A percentile compares a stretch with the other conserved stretches of the same genome.
These are phyloP conservation scores for Tetramorium simillimum DNA, from an alignment of 1,140 invertebrate genomes.

Conservation along the genomic window DNA sequence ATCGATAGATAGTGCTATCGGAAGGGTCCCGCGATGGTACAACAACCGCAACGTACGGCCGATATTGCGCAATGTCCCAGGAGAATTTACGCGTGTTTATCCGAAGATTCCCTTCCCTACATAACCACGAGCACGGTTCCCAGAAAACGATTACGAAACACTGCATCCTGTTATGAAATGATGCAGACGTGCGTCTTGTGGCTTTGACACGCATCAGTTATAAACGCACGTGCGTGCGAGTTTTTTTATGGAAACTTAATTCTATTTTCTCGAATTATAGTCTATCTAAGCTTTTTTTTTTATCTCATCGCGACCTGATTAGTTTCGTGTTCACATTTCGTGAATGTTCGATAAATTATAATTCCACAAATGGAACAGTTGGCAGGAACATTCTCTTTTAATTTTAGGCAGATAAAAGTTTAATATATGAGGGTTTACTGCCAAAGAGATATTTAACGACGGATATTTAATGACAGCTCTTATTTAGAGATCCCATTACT, in stretches of 20 bases:
- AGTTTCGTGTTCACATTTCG: not conserved
- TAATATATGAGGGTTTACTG: not conserved
- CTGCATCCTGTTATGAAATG: conserved; percentile 34
- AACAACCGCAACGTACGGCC: conserved; percentile 30
- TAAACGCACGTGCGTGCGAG: conserved; percentile 1
- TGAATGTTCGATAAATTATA: not conserved
- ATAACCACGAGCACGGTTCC: not conserved
- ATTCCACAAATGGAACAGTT: conserved; percentile 51
- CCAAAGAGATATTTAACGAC: not conserved
- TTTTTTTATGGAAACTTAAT: not conserved
- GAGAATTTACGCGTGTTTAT: conserved; percentile 46
- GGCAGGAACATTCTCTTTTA: not conserved
- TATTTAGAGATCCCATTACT: not conserved
- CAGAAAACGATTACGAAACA: conserved; percentile 37
- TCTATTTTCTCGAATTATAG: not conserved
- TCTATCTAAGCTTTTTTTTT: not conserved
- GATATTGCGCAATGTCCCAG: conserved; percentile 38
- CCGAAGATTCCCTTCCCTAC: not conserved
- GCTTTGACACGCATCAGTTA: not conserved
- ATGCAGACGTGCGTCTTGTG: not conserved
- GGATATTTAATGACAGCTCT: not conserved
- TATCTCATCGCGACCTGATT: not conserved
- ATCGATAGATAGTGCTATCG: conserved; percentile 75
- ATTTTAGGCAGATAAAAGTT: not conserved
- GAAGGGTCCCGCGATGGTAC: conserved; percentile 14